Percentiles rank a stretch among this genome's conserved stretches.
These are phyloP conservation scores for Chinchilla lanigera DNA, from an alignment of 2,113 vertebrate genomes.

Conservation along the genomic window DNA sequence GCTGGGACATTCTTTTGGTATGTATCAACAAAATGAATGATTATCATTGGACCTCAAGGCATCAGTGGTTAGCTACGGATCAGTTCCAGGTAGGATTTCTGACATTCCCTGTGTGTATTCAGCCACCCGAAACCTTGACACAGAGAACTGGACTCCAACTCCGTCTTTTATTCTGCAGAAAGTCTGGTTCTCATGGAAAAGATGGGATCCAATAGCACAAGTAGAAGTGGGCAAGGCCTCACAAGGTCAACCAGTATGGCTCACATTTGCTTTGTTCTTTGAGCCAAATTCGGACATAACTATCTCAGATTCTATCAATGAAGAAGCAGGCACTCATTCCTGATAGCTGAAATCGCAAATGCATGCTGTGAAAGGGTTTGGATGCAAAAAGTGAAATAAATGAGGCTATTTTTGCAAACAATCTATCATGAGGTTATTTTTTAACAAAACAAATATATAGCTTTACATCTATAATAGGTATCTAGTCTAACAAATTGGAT, in stretches of 20 bases:
- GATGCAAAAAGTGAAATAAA: not conserved
- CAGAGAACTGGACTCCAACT: not conserved
- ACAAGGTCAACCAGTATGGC: not conserved
- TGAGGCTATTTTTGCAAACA: conserved; percentile 16
- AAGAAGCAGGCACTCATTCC: not conserved
- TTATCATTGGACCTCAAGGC: not conserved
- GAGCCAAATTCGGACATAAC: not conserved
- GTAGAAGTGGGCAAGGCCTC: not conserved
- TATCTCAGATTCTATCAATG: not conserved
- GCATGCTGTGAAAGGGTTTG: not conserved
- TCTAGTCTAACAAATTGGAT: conserved; percentile 55
- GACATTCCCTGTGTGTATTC: not conserved
- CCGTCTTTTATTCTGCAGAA: not conserved
- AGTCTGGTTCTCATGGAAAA: not conserved
- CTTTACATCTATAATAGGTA: conserved; percentile 45
- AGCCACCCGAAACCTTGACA: not conserved
- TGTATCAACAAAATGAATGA: not conserved
- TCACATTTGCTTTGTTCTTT: not conserved
- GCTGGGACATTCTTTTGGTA: not conserved
- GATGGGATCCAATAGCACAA: not conserved
- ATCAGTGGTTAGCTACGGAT: not conserved
- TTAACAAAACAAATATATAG: not conserved
- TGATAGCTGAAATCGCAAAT: not conserved
- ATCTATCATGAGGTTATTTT: not conserved
- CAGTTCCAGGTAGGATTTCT: not conserved